Conservation (phyloP, 2,888 invertebrate genomes). For the Drosophila pseudotalamancana region DNA sequence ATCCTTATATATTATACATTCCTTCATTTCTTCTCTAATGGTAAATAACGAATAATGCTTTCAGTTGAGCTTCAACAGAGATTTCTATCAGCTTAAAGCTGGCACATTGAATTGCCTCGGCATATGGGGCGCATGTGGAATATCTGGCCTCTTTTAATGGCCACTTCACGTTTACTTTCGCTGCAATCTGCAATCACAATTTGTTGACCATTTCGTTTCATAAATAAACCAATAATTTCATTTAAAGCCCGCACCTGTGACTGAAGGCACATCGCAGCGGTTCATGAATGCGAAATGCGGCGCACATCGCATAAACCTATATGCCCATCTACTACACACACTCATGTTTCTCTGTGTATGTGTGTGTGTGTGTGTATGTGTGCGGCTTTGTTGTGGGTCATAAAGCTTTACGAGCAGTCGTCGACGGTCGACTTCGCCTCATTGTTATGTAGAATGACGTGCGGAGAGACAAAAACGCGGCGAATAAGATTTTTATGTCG, state of each 20-base stretch:
- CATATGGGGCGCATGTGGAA: background rate
- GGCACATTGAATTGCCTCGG: background rate
- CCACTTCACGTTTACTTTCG: slow-evolving; percentile 1
- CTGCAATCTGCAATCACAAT: slow-evolving; percentile 57
- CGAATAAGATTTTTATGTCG: slow-evolving; percentile 53
- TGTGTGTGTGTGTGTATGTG: slow-evolving; percentile 1
- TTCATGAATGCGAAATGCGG: slow-evolving; percentile 49
- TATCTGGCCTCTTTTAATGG: slow-evolving; percentile 20
- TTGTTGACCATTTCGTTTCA: slow-evolving; percentile 66
- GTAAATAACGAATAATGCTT: background rate
- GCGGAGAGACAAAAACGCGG: slow-evolving; percentile 39
- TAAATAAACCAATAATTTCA: slow-evolving; percentile 73
- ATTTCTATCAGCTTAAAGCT: background rate
- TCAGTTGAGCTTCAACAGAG: background rate
- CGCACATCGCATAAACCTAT: slow-evolving; percentile 1
- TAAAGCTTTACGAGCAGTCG: slow-evolving; percentile 59
- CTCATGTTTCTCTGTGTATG: background rate
- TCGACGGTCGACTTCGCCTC: slow-evolving; percentile 34
- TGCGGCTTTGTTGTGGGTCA: slow-evolving; percentile 30
- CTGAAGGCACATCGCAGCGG: slow-evolving; percentile 30
- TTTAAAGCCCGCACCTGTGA: slow-evolving; percentile 66
- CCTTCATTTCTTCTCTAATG: too few species aligned
- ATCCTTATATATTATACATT: too few species aligned
- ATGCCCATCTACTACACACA: background rate
- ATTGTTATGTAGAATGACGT: slow-evolving; percentile 68